phyloP scores from a whole-genome alignment of 2,888 invertebrate genomes.

The Rambutsinella grinnellia region DNA sequence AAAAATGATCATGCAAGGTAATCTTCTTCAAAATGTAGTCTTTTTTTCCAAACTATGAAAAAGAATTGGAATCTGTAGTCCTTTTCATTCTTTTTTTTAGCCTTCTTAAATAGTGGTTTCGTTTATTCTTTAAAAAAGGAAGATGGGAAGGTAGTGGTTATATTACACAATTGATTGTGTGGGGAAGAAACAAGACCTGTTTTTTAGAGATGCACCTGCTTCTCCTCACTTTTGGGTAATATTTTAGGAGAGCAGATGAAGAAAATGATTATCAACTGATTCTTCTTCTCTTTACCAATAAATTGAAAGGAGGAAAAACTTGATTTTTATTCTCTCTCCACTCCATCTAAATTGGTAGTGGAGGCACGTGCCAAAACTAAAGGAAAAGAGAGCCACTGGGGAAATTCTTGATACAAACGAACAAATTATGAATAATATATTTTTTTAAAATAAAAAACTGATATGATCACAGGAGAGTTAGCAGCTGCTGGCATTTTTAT shows the following conservation, averaged over 20 bases:
- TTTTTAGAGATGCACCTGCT: slow-evolving; percentile 11
- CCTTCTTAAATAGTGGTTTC: background rate
- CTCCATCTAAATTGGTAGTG: slow-evolving; percentile 17
- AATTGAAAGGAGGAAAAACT: background rate
- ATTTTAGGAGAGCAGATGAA: background rate
- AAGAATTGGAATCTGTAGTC: background rate
- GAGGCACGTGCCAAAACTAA: slow-evolving; percentile 26
- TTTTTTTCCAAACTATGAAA: background rate
- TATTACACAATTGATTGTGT: too few relatives aligned
- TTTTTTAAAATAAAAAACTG: background rate
- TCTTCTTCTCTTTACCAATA: background rate
- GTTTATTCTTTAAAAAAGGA: background rate
- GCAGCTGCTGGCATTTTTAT: slow-evolving; percentile 26
- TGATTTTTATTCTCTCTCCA: background rate
- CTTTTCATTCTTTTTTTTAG: slow-evolving; percentile 7
- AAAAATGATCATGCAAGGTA: background rate
- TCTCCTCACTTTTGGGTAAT: background rate
- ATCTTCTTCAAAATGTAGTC: background rate
- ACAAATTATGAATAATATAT: slow-evolving; percentile 1
- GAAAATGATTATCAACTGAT: slow-evolving; percentile 11
- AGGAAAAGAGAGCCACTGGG: background rate
- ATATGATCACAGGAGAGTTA: background rate
- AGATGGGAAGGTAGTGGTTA: background rate
- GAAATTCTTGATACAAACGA: background rate
- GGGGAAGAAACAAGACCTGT: slow-evolving; percentile 14